Base-by-base conservation (phyloP, 2,888 invertebrate genomes). In the Diplolepis rosae region DNA sequence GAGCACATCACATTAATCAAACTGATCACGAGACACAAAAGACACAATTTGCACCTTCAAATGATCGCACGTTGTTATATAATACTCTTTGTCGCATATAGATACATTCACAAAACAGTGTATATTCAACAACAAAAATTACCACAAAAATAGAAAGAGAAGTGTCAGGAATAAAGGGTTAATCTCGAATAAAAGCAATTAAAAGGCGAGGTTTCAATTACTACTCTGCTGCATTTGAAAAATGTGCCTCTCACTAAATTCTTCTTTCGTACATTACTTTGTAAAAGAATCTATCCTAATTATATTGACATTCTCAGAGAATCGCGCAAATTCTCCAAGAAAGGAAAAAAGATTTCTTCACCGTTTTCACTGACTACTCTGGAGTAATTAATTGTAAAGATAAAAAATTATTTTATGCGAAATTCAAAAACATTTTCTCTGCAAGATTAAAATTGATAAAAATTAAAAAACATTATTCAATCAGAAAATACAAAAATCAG, bases 151-250 rank as follows among this genome's bases (percentile, higher is more conserved):
- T 68, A 70, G 70, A 71, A 65, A 70, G 74, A 50, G 71, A 65
- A 70, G 69, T 66, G 13, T 22, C 39, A 69, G n/a, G n/a, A n/a
- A n/a, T 61, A 61, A 68, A 71, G 68, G 66, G 69, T 67, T 72
- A 72, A 75, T 75, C 66, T 69, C 45, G 67, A 75, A 70, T 69
- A 69, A 69, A 70, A 72, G 72, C 69, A n/a, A 13, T 24, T 70
- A 75, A 72, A 72, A 75, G 70, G 66, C 68, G 68, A 75, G 70
- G 68, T 70, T 75, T 69, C 71, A 72, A 72, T 75, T 72, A 72
- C 72, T 28, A 27, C 52, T 48, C 66, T 50, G 54, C 50, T 39
- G 67, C 52, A 54, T 68, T 70, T 74, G 67, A 48, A 70, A 68
- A 70, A 75, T 70, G 70, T 54, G 50, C 70, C 66, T 67, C 71